Conservation (phyloP, 2,113 vertebrate species). For the Mormyrus lacerda region DNA sequence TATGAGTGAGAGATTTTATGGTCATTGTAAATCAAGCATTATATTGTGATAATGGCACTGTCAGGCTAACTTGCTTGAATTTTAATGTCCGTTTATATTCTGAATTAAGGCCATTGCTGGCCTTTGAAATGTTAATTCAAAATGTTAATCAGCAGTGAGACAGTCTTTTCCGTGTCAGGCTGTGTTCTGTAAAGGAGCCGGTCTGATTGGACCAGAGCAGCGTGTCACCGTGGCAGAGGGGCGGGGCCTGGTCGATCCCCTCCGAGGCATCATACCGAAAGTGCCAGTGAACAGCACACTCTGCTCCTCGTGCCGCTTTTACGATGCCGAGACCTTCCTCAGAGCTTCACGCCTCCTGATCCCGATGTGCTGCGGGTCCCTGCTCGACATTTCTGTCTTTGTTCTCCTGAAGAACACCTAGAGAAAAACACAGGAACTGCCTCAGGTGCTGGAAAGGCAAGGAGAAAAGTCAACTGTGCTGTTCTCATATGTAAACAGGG, state of each 20-base stretch:
- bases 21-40: constrained; percentile 1
- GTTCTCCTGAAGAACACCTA: not conserved
- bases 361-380: not conserved
- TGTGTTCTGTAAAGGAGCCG: not conserved
- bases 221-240: not conserved
- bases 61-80: constrained; percentile 35
- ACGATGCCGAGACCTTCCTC: not conserved
- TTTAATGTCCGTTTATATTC: constrained; percentile 18
- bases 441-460: not conserved
- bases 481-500: not conserved
- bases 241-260: not conserved
- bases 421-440: not conserved
- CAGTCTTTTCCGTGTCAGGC: not conserved
- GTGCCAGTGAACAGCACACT: not conserved
- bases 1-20: not conserved
- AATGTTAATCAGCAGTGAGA: constrained; percentile 8
- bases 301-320: not conserved
- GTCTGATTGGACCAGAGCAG: not conserved
- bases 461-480: not conserved
- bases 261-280: not conserved
- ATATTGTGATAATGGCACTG: constrained; percentile 8
- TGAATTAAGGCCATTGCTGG: constrained; percentile 41
- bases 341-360: not conserved
- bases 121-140: constrained; percentile 44
- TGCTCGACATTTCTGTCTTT: not conserved